Conservation (phyloP, 2,888 invertebrate genomes). For the Rhingia campestris region DNA sequence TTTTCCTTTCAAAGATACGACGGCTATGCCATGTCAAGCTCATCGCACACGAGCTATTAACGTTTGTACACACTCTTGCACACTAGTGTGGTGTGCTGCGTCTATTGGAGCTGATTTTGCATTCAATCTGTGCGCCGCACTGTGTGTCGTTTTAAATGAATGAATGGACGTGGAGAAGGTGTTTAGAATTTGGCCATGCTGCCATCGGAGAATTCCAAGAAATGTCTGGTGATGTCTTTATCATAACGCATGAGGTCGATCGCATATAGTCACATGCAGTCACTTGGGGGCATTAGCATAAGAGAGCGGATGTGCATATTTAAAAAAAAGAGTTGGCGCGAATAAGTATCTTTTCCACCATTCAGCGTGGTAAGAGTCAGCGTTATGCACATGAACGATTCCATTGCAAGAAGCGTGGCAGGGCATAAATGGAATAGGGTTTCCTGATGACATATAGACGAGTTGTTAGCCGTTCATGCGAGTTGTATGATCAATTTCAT, state of each 20-base stretch:
- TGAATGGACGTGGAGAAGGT: constrained; percentile 51
- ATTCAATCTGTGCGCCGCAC: constrained; percentile 57
- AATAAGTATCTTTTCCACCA: constrained; percentile 2
- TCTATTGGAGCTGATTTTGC: constrained; percentile 71
- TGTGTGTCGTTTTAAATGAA: constrained; percentile 68
- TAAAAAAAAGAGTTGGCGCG: constrained; percentile 38
- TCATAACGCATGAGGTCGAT: constrained; percentile 70
- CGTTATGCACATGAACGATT: constrained; percentile 6
- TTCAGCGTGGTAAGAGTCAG: background rate
- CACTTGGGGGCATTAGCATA: constrained; percentile 60
- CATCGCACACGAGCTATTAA: constrained; percentile 56
- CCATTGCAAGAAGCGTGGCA: constrained; percentile 14
- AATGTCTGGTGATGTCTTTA: constrained; percentile 68
- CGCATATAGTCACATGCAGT: constrained; percentile 23
- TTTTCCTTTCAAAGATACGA: constrained; percentile 29
- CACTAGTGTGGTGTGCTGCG: constrained; percentile 2
- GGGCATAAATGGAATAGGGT: background rate
- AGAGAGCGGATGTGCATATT: constrained; percentile 68
- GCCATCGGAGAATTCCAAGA: constrained; percentile 71
- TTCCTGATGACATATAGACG: background rate
- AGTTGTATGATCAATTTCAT: no score
- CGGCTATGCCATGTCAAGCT: background rate
- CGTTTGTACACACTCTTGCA: constrained; percentile 32
- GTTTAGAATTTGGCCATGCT: constrained; percentile 72
- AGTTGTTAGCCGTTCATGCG: no score